Percentiles rank a stretch among this genome's conserved stretches.
Conservation (phyloP, 2,113 vertebrate genomes). For the Dolichotis patagonum region DNA sequence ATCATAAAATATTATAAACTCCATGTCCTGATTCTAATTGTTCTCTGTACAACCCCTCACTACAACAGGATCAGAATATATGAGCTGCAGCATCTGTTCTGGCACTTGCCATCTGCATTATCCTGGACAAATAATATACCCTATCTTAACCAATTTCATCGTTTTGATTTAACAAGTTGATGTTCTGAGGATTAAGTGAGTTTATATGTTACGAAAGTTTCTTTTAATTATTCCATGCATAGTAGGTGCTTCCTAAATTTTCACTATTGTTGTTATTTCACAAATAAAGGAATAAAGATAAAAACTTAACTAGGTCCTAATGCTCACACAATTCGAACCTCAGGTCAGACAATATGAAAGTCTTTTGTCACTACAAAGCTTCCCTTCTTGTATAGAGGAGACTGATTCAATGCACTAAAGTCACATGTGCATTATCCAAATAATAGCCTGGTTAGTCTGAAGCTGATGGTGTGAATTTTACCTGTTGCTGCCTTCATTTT, state of each 20-base stretch:
- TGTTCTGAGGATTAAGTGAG: background rate
- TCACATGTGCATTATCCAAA: background rate
- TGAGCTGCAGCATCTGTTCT: background rate
- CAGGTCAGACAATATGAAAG: background rate
- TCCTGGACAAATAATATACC: background rate
- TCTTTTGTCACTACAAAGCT: background rate
- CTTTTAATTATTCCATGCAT: background rate
- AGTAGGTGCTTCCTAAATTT: background rate
- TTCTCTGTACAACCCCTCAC: too few relatives aligned
- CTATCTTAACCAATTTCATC: background rate
- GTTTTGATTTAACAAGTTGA: background rate
- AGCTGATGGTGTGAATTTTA: background rate
- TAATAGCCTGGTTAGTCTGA: background rate
- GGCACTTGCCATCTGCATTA: background rate
- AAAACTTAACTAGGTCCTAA: background rate
- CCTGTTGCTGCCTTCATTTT: background rate
- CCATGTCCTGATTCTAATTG: too few relatives aligned
- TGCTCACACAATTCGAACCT: background rate
- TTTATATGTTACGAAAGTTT: background rate
- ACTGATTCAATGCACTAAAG: background rate
- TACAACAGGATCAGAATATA: background rate
- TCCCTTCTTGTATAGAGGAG: background rate
- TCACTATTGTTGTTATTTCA: background rate
- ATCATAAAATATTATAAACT: too few relatives aligned
- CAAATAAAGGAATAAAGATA: background rate